A percentile compares a stretch with the other conserved stretches of the same genome.
These are phyloP conservation scores for Drosophila arawakana DNA, from an alignment of 1,140 invertebrate species.

Conservation along the genomic window DNA sequence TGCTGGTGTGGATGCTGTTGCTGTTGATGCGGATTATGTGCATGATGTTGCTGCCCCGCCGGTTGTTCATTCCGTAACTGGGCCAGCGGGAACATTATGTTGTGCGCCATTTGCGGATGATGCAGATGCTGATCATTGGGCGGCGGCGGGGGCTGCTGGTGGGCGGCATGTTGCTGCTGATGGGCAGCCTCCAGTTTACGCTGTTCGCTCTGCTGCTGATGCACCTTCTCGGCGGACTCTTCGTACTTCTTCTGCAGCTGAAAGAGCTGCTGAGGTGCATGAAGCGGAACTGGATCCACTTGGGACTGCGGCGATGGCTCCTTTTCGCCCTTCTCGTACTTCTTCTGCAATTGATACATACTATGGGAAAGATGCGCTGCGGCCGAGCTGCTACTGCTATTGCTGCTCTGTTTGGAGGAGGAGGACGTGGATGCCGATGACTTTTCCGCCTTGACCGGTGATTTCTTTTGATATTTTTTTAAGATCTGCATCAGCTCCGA, in stretches of 20 bases:
- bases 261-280: slow-evolving; percentile 73
- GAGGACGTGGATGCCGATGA: slow-evolving; percentile 59
- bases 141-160: slow-evolving; percentile 79
- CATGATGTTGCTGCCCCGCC: slow-evolving; percentile 63
- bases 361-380: slow-evolving; percentile 69
- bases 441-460: slow-evolving; percentile 75
- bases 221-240: slow-evolving; percentile 67
- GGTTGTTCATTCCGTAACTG: slow-evolving; percentile 76
- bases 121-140: slow-evolving; percentile 78
- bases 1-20: slow-evolving; percentile 68
- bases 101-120: slow-evolving; percentile 79
- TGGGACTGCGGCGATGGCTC: slow-evolving; percentile 77
- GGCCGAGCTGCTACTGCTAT: slow-evolving; percentile 53
- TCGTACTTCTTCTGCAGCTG: slow-evolving; percentile 82
- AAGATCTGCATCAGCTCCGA: slow-evolving; percentile 81
- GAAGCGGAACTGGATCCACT: slow-evolving; percentile 71
- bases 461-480: slow-evolving; percentile 81
- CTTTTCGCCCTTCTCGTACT: slow-evolving; percentile 79
- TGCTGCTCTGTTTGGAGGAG: slow-evolving; percentile 61
- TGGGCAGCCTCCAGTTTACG: slow-evolving; percentile 73
- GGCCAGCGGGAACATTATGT: slow-evolving; percentile 79
- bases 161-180: slow-evolving; percentile 71
- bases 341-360: slow-evolving; percentile 82
- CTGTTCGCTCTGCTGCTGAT: slow-evolving; percentile 72
- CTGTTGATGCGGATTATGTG: slow-evolving; percentile 74